Percentiles rank a stretch among this genome's conserved stretches.
Evolutionary conservation across 2,113 vertebrate species (phyloP).

Genomic region (Gorsachius goisagi): DNA sequence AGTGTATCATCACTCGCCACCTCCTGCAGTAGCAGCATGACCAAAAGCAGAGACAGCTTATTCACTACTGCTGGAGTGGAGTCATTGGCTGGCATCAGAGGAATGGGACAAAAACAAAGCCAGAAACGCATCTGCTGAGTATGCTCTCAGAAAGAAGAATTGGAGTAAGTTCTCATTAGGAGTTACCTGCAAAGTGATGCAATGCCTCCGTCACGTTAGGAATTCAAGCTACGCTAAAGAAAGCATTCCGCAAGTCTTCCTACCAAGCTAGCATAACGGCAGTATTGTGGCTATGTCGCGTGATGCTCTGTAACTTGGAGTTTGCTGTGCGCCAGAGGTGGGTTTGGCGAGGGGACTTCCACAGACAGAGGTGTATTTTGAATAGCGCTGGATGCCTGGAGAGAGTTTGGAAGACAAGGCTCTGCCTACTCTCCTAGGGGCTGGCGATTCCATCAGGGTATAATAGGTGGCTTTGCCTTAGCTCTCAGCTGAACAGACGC

Average conservation of each 20-base stretch:
- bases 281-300: neutral
- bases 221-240: neutral
- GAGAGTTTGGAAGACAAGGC: neutral
- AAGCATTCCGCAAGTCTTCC: neutral
- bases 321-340: neutral
- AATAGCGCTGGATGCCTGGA: neutral
- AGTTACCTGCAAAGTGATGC: neutral
- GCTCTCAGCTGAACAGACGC: neutral
- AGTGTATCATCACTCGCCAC: neutral
- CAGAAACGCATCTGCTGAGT: neutral
- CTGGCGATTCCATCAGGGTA: neutral
- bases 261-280: neutral
- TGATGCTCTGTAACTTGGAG: neutral
- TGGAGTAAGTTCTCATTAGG: neutral
- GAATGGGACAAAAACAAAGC: rapidly evolving
- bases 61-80: neutral
- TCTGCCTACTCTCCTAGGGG: neutral
- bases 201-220: rapidly evolving
- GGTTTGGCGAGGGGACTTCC: neutral
- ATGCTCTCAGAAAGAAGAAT: neutral
- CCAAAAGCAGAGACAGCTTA: neutral
- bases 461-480: neutral
- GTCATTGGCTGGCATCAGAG: neutral
- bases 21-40: neutral
- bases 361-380: neutral